These are phyloP conservation scores for Microtus pennsylvanicus DNA, from an alignment of 2,113 vertebrate genomes.

Conservation along the genomic window DNA sequence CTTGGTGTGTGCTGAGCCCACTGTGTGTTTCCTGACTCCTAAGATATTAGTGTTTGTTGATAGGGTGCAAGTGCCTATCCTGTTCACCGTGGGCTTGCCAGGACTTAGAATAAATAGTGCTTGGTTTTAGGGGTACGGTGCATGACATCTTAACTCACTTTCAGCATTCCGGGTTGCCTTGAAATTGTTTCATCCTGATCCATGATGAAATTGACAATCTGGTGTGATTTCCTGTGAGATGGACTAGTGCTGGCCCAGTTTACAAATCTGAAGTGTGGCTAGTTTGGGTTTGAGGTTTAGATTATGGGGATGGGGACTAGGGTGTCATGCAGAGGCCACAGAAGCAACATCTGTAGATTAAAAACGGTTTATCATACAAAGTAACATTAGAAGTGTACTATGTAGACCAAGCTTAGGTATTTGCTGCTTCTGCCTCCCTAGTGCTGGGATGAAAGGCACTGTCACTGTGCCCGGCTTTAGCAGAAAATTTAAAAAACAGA, in stretches of 20 bases:
- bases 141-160: not conserved
- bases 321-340: slow-evolving; percentile 6
- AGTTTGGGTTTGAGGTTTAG: slow-evolving; percentile 23
- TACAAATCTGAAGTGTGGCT: slow-evolving; percentile 27
- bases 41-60: slow-evolving; percentile 1
- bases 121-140: not conserved
- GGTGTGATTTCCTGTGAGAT: slow-evolving; percentile 53
- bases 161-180: not conserved
- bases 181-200: slow-evolving; percentile 34
- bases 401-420: not conserved
- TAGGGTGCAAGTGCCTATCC: not conserved
- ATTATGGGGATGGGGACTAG: not conserved
- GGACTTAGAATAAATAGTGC: not conserved
- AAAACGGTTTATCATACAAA: not conserved
- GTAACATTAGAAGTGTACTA: not conserved
- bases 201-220: slow-evolving; percentile 46
- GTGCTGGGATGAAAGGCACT: not conserved
- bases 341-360: not conserved
- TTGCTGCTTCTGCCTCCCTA: not conserved
- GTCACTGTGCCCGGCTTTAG: not conserved
- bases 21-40: not conserved
- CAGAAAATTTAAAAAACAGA: not conserved
- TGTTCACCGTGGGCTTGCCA: not conserved
- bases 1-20: slow-evolving; percentile 41
- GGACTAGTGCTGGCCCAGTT: slow-evolving; percentile 37